phyloP scores from a whole-genome alignment of 2,888 invertebrate species.

The Chouioia cunea region DNA sequence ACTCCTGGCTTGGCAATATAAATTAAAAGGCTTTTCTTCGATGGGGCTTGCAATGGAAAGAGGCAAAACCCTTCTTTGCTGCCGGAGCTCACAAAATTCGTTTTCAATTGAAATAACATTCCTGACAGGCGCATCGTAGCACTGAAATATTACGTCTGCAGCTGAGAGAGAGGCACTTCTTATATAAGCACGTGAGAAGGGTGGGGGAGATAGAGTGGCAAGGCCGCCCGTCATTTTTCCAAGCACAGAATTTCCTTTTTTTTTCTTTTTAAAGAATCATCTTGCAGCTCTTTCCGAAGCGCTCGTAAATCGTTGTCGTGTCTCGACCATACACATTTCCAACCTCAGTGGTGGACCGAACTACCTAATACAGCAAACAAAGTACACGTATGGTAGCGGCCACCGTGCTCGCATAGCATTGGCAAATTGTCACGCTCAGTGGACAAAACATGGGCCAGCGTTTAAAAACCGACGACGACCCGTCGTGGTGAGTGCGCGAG shows the following conservation, averaged over 20 bases:
- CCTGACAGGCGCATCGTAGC: conserved; percentile 16
- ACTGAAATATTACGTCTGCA: conserved; percentile 25
- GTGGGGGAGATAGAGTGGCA: not conserved
- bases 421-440: conserved; percentile 13
- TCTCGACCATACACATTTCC: not conserved
- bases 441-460: conserved; percentile 1
- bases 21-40: conserved; percentile 14
- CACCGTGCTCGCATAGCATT: not conserved
- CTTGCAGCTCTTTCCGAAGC: not conserved
- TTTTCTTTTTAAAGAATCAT: conserved; percentile 11
- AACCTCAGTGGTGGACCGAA: conserved; percentile 9
- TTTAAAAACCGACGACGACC: too few species aligned
- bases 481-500: not conserved
- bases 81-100: not conserved
- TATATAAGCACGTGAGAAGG: conserved; percentile 1
- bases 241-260: conserved; percentile 5
- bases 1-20: conserved; percentile 6
- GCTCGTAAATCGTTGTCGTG: conserved; percentile 25
- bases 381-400: not conserved
- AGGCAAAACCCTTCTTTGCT: conserved; percentile 1
- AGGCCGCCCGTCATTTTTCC: not conserved
- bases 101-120: conserved; percentile 40
- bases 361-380: not conserved
- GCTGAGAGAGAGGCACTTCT: not conserved
- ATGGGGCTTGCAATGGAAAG: too few species aligned